Percentiles rank a stretch among this genome's conserved stretches.
Evolutionary conservation across 2,888 invertebrate species (phyloP).

Genomic region (Apotomis betuletana): DNA sequence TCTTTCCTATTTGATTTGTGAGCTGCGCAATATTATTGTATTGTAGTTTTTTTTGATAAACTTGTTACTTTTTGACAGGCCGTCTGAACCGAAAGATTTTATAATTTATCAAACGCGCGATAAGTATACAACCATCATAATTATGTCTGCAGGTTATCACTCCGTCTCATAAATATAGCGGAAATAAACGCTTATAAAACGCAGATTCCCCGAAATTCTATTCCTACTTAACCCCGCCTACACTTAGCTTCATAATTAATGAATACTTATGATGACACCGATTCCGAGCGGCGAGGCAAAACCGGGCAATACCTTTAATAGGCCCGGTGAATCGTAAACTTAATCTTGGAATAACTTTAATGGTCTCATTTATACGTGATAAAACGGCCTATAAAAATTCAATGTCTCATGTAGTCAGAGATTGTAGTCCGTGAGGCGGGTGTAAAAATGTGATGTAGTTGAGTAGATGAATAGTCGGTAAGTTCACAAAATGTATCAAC

Average conservation of each 20-base stretch:
- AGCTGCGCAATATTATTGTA: no score
- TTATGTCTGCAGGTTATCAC: no score
- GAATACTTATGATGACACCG: slow-evolving; percentile 56
- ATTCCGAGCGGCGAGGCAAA: slow-evolving; percentile 55
- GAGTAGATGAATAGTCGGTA: neutral
- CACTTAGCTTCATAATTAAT: slow-evolving; percentile 59
- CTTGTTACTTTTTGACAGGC: no score
- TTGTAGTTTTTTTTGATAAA: no score
- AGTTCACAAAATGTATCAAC: no score
- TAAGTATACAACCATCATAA: no score
- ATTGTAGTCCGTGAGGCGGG: slow-evolving; percentile 53
- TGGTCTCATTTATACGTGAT: slow-evolving; percentile 78
- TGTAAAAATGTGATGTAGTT: neutral
- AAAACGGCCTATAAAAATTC: slow-evolving; percentile 78
- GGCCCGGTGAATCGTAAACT: slow-evolving; percentile 68
- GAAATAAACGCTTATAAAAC: neutral
- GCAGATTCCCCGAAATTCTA: neutral
- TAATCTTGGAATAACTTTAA: slow-evolving; percentile 77
- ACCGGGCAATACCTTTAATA: slow-evolving; percentile 57
- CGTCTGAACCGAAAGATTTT: no score
- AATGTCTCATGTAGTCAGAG: slow-evolving; percentile 72
- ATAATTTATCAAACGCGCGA: no score
- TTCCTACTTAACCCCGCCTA: slow-evolving; percentile 11
- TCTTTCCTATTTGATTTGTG: no score
- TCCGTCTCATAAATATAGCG: neutral